A percentile compares a stretch with the other conserved stretches of the same genome.
These are phyloP conservation scores for Mesocricetus auratus DNA, from an alignment of 2,113 vertebrate genomes.

Conservation along the genomic window DNA sequence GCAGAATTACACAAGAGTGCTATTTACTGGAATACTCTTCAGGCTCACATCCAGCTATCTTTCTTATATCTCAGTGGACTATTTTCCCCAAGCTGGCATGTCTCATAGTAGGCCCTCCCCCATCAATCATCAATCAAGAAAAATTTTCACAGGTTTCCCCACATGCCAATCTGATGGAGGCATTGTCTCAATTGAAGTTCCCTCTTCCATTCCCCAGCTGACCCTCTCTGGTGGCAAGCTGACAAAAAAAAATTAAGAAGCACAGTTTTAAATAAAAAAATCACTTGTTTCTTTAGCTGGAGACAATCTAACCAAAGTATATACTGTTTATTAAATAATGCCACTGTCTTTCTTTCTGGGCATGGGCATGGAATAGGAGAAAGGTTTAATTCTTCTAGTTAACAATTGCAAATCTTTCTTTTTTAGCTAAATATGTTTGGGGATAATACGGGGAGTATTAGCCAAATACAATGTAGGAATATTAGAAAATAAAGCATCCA, in stretches of 20 bases:
- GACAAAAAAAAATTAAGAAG: background rate
- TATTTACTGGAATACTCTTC: background rate
- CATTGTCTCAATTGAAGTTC: background rate
- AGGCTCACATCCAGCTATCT: background rate
- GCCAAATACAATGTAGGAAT: slow-evolving; percentile 37
- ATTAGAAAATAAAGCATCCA: slow-evolving; percentile 19
- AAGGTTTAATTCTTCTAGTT: background rate
- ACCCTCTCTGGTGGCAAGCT: background rate
- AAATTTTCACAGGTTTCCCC: too few species aligned
- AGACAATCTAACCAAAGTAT: background rate
- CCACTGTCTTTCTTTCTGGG: background rate
- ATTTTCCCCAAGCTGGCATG: background rate
- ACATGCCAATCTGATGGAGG: background rate
- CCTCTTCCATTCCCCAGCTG: background rate
- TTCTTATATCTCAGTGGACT: background rate
- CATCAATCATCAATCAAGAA: background rate
- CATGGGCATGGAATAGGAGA: background rate
- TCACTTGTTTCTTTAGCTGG: background rate
- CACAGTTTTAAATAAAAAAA: background rate
- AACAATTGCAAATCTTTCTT: background rate
- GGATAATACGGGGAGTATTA: slow-evolving; percentile 2
- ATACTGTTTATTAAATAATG: background rate
- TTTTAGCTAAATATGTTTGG: background rate
- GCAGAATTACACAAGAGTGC: background rate
- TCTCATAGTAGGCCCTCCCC: background rate